phyloP scores from a whole-genome alignment of 2,888 invertebrate species.

The Phragmatobia fuliginosa region DNA sequence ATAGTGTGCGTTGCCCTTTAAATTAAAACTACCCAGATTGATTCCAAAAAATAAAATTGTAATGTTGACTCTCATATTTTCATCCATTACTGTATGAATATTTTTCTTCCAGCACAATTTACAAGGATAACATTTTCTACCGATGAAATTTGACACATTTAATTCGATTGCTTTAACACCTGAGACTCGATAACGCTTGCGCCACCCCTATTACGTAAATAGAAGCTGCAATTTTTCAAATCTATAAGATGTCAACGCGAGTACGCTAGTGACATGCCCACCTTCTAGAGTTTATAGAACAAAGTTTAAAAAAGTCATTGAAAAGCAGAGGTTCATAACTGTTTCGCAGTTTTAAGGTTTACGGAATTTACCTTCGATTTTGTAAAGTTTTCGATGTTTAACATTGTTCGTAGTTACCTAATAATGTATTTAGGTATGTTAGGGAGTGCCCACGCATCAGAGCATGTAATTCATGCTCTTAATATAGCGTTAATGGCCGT shows the following conservation, averaged over 20 bases:
- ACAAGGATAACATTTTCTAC: neutral
- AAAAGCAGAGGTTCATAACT: neutral
- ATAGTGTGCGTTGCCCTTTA: no score
- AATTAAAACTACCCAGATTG: neutral
- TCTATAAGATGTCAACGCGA: constrained; percentile 44
- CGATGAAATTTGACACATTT: neutral
- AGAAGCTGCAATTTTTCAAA: constrained; percentile 56
- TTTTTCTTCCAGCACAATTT: neutral
- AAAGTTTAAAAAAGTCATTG: constrained; percentile 7
- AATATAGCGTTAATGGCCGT: neutral
- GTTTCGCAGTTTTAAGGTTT: neutral
- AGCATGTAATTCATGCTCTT: neutral
- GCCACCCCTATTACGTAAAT: constrained; percentile 38
- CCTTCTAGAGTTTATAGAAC: constrained; percentile 13
- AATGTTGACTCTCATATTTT: no score
- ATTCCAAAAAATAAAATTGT: no score
- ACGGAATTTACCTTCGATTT: neutral
- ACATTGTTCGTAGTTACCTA: neutral
- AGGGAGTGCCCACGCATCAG: neutral
- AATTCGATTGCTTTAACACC: neutral
- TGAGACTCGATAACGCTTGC: constrained; percentile 7
- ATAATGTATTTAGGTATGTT: neutral
- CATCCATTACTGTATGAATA: neutral
- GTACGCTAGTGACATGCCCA: constrained; percentile 27
- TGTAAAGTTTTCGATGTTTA: neutral